Evolutionary conservation across 2,888 invertebrate genomes (phyloP).

Genomic region (Bruchidius siliquastri): DNA sequence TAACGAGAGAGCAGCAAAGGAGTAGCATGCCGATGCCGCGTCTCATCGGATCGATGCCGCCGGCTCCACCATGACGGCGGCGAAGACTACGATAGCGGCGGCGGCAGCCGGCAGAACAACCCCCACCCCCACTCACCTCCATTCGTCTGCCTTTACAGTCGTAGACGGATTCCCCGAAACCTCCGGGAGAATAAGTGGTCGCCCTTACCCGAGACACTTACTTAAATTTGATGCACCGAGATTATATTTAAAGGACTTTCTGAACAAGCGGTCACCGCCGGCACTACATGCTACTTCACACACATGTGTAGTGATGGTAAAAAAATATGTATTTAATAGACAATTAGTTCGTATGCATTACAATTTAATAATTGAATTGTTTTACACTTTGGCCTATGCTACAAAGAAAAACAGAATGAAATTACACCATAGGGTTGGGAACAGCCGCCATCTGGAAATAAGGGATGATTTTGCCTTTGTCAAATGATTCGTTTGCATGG

Average conservation of each 20-base stretch:
- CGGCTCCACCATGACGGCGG: conserved; percentile 4
- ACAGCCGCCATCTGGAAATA: too few species aligned
- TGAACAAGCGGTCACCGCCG: too few species aligned
- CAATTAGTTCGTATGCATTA: too few species aligned
- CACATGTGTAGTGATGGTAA: too few species aligned
- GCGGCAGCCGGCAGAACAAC: not conserved
- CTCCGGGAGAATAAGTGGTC: not conserved
- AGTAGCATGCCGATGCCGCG: not conserved
- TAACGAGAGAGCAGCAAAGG: not conserved
- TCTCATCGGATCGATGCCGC: conserved; percentile 2
- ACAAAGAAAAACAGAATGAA: too few species aligned
- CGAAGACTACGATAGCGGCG: not conserved
- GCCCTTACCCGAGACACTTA: not conserved
- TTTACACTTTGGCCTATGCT: too few species aligned
- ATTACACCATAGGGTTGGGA: too few species aligned
- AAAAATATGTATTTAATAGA: too few species aligned
- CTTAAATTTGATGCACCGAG: not conserved
- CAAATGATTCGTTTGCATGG: too few species aligned
- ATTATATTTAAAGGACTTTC: not conserved
- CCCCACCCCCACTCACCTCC: not conserved
- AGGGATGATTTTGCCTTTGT: too few species aligned
- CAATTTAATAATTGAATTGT: too few species aligned
- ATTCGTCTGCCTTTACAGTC: not conserved
- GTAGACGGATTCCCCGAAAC: not conserved
- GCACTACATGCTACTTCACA: too few species aligned